These are phyloP conservation scores for Rhinella marina DNA, from an alignment of 2,797 vertebrate species.

Conservation along the genomic window DNA sequence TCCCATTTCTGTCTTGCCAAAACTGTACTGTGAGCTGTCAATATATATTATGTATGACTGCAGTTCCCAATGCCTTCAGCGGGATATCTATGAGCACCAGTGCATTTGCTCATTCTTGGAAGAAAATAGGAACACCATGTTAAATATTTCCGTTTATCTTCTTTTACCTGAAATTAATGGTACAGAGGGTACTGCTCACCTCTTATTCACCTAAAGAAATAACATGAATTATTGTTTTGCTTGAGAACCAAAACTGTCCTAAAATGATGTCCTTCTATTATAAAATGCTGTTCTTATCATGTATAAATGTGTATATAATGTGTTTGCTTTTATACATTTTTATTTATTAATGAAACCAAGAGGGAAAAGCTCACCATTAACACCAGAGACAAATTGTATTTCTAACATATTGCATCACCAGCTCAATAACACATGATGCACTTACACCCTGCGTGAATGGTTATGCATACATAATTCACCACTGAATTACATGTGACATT, in stretches of 20 bases:
- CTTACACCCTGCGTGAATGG: not conserved
- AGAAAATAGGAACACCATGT: not conserved
- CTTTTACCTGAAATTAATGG: not conserved
- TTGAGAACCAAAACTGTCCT: not conserved
- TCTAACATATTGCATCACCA: conserved; percentile 4
- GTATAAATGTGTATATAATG: not conserved
- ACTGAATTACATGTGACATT: not conserved
- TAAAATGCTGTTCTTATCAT: not conserved
- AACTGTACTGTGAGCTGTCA: not conserved
- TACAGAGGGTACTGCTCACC: not conserved
- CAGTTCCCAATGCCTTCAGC: not conserved
- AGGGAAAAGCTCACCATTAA: not conserved
- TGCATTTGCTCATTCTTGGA: not conserved
- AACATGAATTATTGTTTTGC: not conserved
- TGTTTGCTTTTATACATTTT: not conserved
- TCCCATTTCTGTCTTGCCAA: not conserved
- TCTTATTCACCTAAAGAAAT: not conserved
- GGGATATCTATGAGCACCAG: not conserved
- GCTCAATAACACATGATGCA: not conserved
- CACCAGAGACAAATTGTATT: not conserved
- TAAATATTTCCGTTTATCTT: not conserved
- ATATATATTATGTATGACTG: not conserved
- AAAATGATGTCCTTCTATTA: not conserved
- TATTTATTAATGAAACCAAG: not conserved
- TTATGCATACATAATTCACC: not conserved